Base-by-base conservation (phyloP, 2,113 vertebrate genomes). In the Triplophysa tibetana region DNA sequence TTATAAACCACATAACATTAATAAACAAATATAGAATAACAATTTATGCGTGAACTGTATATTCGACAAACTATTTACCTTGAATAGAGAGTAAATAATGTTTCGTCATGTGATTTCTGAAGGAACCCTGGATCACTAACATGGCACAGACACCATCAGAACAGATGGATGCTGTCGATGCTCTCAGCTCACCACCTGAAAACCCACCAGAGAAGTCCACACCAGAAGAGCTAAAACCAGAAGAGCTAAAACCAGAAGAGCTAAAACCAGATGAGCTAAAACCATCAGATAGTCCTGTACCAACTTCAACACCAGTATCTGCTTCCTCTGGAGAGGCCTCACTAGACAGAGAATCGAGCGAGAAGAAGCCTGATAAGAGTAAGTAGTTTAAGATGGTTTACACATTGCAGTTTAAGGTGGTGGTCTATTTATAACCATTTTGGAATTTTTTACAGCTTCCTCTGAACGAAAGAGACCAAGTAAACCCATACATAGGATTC, bases 401-500 rank as follows among this genome's bases (percentile, higher is more conserved):
- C 50, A 19, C 3, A 16, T 16, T 45, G 43, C 43, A 12, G 11
- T 11, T 11, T 11, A 11, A 45, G 41, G 1, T 43, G 41, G 41
- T 29, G 29, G 29, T 29, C 29, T 38, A 38, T 7, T 38, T 7
- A 38, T 38, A 38, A 38, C 33, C 33, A 38, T 7, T 38, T 38
- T 38, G 7, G 7, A 7, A 38, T 54, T 21, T 63, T 41, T 62
- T 66, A 66, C 75, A 65, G 80, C 54, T 45, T 43, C 48, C 77
- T 85, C 73, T 0, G 95, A 96, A 88, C 94, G 94, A 88, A 97
- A 96, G 81, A 94, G 95, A 83, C 94, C 95, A 21, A 92, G 96
- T 83, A 98, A 97, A 81, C 93, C 94, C 70, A 95, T 91, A 2
- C 96, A 97, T 84, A 96, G 94, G 86, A 92, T 97, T 76, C 90